These are phyloP conservation scores for Phocides pigmalion DNA, from an alignment of 1,140 invertebrate genomes.

Conservation along the genomic window DNA sequence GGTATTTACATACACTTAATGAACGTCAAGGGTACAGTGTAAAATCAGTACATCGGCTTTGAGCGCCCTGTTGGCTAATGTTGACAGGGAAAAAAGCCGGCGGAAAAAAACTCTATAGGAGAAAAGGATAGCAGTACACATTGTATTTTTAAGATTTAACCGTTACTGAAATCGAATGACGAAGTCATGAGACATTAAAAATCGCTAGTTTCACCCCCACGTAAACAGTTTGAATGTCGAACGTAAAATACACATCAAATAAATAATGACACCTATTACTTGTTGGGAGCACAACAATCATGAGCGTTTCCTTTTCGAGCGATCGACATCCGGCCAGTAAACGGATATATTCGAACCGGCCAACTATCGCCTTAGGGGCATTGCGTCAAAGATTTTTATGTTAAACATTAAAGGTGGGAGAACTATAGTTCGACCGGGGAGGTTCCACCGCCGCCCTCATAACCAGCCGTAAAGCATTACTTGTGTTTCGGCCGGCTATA, in stretches of 20 bases:
- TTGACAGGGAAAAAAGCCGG: no score
- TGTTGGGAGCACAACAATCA: constrained; percentile 62
- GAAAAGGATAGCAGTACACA: no score
- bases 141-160: neutral
- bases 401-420: no score
- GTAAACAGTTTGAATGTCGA: constrained; percentile 23
- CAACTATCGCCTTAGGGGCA: constrained; percentile 26
- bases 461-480: no score
- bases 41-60: no score
- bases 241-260: constrained; percentile 47
- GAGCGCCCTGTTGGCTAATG: no score
- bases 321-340: constrained; percentile 69
- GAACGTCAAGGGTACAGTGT: no score
- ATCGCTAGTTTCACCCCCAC: constrained; percentile 4
- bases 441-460: no score
- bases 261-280: constrained; percentile 70
- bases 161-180: neutral
- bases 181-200: constrained; percentile 3
- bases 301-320: constrained; percentile 67
- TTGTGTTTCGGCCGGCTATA: no score
- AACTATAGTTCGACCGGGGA: no score
- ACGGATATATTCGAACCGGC: constrained; percentile 48
- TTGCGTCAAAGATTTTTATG: neutral
- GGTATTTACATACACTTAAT: no score
- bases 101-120: no score